Evolutionary conservation across 2,888 invertebrate genomes (phyloP).

Genomic region (Thymelicus sylvestris): DNA sequence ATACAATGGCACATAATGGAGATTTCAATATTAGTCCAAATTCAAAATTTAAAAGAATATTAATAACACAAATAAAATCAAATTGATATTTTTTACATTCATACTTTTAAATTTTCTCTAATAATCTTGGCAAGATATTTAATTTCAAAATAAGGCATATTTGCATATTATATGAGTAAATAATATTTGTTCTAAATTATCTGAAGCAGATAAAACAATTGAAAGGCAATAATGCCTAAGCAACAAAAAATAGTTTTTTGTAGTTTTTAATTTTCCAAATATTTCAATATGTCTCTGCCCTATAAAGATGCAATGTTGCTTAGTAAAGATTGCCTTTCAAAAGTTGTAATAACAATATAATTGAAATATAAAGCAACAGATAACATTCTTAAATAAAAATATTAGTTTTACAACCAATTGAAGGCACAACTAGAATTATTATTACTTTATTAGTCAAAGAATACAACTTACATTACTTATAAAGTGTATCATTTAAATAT

Average conservation of each 20-base stretch:
- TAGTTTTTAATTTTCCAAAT: too few species aligned
- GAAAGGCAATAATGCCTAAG: too few species aligned
- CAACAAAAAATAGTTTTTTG: too few species aligned
- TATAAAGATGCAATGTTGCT: too few species aligned
- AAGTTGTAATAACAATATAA: not conserved
- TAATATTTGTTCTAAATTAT: not conserved
- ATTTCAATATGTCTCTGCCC: too few species aligned
- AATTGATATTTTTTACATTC: not conserved
- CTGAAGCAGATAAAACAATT: not conserved
- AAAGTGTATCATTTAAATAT: slow-evolving; percentile 43
- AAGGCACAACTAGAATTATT: slow-evolving; percentile 20
- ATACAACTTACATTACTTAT: slow-evolving; percentile 16
- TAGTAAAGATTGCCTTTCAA: too few species aligned
- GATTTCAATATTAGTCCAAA: not conserved
- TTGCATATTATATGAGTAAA: not conserved
- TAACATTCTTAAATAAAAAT: slow-evolving; percentile 15
- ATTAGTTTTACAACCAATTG: slow-evolving; percentile 31
- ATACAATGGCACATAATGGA: slow-evolving; percentile 25
- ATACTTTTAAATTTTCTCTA: not conserved
- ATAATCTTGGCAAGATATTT: not conserved
- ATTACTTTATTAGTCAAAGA: slow-evolving; percentile 15
- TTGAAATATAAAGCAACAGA: slow-evolving; percentile 13
- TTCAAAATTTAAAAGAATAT: not conserved
- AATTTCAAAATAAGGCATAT: too few species aligned
- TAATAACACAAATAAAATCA: not conserved